Evolutionary conservation across 2,113 vertebrate genomes (phyloP).

Genomic region (Gadus chalcogrammus): DNA sequence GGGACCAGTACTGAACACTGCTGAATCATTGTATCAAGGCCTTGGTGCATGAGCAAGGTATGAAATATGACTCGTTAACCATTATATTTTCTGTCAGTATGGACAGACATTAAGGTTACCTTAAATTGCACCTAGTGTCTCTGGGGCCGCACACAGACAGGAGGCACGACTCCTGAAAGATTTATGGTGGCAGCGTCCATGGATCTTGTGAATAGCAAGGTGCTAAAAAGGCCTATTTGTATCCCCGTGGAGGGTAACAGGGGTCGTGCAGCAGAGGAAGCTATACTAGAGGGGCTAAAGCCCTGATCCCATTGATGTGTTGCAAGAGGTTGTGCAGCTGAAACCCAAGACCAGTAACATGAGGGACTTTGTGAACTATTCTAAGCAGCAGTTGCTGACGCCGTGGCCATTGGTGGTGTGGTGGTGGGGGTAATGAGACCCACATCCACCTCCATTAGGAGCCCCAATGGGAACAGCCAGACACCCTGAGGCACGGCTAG

Average conservation of each 20-base stretch:
- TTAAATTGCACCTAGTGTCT: background rate
- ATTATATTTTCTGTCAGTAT: no score
- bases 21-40: no score
- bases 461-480: conserved; percentile 50
- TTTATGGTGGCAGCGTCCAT: conserved; percentile 39
- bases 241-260: conserved; percentile 42
- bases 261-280: conserved; percentile 40
- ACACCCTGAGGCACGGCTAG: conserved; percentile 20
- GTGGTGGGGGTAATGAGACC: conserved; percentile 36
- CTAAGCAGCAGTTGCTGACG: conserved; percentile 79
- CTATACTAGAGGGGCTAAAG: conserved; percentile 45
- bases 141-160: conserved; percentile 27
- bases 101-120: no score
- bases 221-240: conserved; percentile 46
- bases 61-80: no score
- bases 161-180: conserved; percentile 28
- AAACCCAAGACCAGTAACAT: conserved; percentile 76
- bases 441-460: conserved; percentile 55
- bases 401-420: conserved; percentile 51
- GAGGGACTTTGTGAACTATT: conserved; percentile 80
- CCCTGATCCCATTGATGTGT: conserved; percentile 73
- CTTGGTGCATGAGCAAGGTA: no score
- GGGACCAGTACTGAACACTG: no score
- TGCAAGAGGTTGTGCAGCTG: conserved; percentile 69
- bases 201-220: conserved; percentile 47